Conservation (phyloP, 2,888 invertebrate genomes). For the Sisyra terminalis region DNA sequence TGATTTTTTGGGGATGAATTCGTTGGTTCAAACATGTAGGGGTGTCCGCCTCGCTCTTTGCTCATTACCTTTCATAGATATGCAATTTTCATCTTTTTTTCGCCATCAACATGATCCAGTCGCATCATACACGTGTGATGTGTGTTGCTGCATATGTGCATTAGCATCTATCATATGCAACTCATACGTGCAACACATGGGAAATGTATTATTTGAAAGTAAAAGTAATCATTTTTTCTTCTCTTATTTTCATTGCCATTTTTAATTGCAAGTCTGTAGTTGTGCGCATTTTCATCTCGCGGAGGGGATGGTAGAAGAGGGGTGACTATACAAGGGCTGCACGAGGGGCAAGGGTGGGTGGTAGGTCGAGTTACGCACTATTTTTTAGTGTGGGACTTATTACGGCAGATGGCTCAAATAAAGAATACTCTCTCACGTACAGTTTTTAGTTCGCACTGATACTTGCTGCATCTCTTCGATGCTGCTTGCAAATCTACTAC, state of each 20-base stretch:
- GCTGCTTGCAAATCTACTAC: constrained; percentile 3
- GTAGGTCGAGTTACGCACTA: constrained; percentile 32
- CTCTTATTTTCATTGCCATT: constrained; percentile 27
- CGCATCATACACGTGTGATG: constrained; percentile 15
- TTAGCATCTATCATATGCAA: constrained; percentile 8
- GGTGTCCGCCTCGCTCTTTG: constrained; percentile 12
- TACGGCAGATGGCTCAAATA: constrained; percentile 46
- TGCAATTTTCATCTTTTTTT: constrained; percentile 44
- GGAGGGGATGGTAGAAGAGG: constrained; percentile 24
- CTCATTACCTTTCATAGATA: constrained; percentile 47
- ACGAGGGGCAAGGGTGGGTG: constrained; percentile 10
- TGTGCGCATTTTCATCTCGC: constrained; percentile 39
- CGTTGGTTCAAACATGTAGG: constrained; percentile 18
- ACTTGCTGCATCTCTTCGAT: constrained; percentile 2
- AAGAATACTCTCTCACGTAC: constrained; percentile 24
- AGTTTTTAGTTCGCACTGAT: constrained; percentile 9
- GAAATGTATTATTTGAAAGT: constrained; percentile 4
- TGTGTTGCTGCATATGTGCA: constrained; percentile 19
- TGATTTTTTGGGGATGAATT: constrained; percentile 77
- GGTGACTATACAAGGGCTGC: constrained; percentile 16
- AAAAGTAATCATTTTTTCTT: constrained; percentile 20
- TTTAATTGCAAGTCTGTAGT: constrained; percentile 38
- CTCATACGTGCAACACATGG: too few species aligned
- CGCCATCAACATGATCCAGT: neutral
- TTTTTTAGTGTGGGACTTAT: constrained; percentile 45